Evolutionary conservation across 2,797 vertebrate species (phyloP), one percentile per base, ranked within the genome.

Genomic region (Esox lucius): DNA sequence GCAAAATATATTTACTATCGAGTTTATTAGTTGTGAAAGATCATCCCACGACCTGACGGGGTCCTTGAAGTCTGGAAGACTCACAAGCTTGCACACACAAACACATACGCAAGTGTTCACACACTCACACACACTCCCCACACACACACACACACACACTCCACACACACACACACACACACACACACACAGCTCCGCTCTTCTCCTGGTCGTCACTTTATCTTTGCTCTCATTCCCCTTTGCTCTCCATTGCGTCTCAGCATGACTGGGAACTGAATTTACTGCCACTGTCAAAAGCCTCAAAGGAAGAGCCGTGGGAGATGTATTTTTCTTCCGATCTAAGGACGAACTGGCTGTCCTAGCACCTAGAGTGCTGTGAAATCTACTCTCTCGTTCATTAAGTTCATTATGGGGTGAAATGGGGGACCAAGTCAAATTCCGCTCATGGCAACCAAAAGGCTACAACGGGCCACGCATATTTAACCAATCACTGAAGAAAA

Each of bases 1-100:
- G 88, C 91, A 76, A 89, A 87, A 80, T 68, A 86, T 90, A 92
- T 91, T 89, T 92, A 90, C 90, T 88, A 85, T 87, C 83, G 91
- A 85, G 91, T 88, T 87, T 86, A 83, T 91, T 84, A 88, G 92
- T 89, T 87, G 75, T 90, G 87, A 85, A 84, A 90, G 86, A 79
- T 90, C 83, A 88, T 90, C 86, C 85, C 79, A 86, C 80, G 91
- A 87, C 87, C 82, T 90, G 79, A 82, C 75, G 75, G 77, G 76
- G 78, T 91, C 88, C 86, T 85, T 92, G 89, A 93, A 92, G 88
- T 90, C 80, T 76, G 79, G 84, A 90, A 80, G 82, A 16, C 64
- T 31, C 13, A 2, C 64, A 28, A 16, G 16, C 28, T 28, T 31
- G 15, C 61, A 19, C 59, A 61, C 59, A 12, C 59, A 61, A 4